Evolutionary conservation across 1,140 invertebrate species (phyloP).

Genomic region (Chionoecetes opilio): DNA sequence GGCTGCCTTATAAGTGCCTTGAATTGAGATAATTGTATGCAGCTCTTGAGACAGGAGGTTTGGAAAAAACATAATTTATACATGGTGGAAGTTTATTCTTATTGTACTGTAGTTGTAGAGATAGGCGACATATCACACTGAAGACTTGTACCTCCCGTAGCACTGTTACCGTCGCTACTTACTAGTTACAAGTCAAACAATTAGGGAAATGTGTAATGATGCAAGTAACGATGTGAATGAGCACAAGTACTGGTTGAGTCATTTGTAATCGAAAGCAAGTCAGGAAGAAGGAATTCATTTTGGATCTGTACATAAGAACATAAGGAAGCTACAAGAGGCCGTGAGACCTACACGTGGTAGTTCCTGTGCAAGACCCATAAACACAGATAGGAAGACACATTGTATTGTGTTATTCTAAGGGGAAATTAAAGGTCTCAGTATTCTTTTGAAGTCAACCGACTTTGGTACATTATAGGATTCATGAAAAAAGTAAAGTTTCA

Average conservation of each 20-base stretch:
- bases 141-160: conserved; percentile 18
- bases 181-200: background rate
- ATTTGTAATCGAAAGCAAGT: background rate
- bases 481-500: no score
- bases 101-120: conserved; percentile 43
- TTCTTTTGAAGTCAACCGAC: background rate
- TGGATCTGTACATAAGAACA: no score
- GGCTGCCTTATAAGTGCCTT: conserved; percentile 65
- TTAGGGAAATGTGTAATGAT: conserved; percentile 24
- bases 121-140: background rate
- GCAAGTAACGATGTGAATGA: background rate
- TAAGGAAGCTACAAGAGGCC: no score
- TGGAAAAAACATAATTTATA: conserved; percentile 4
- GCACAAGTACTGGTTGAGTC: background rate
- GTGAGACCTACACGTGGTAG: no score
- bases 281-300: background rate
- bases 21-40: conserved; percentile 38
- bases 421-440: background rate
- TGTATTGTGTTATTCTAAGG: no score
- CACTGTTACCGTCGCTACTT: background rate
- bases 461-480: background rate
- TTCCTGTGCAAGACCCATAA: background rate
- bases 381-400: background rate
- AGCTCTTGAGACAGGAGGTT: conserved; percentile 45
- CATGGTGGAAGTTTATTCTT: conserved; percentile 10